Base-by-base conservation (phyloP, 2,113 vertebrate genomes). In the Haplotaxodon microlepis region DNA sequence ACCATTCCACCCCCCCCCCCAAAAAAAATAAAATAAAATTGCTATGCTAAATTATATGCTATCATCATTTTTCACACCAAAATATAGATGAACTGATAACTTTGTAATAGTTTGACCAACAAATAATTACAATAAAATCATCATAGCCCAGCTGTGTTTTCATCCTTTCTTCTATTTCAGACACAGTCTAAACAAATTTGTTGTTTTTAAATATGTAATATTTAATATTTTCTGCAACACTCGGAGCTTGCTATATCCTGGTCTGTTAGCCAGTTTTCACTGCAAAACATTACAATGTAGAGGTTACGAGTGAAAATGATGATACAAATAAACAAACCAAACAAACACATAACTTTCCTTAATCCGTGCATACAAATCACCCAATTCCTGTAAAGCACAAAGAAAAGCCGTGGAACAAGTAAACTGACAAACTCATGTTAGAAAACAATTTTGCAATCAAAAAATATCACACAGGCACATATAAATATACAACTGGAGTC, bases 341-440 rank as follows among this genome's bases (percentile, higher is more conserved):
- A 11, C 14, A 73, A 76, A 76, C 24, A 76, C 19, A 73, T 73
- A 45, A 45, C 69, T 73, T 73, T 73, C 13, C 0, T 73, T 73
- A 50, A 78, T 50, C 16, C 7, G 1, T 31, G 42, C 6, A 50
- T 19, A n/a, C 42, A 29, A 31, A 27, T 31, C 0, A 1, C 14
- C 24, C 9, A 29, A 29, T 76, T 50, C 71, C 16, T 76, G 71
- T 31, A 76, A 76, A 50, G 14, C 42, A 47, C 0, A 31, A 47
- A 29, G 42, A n/a, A 78, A 78, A 31, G 0, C 27, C 0, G 9
- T 17, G 27, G 9, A 17, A 50, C 42, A 78, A 31, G 27, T 31
- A 78, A 27, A 50, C 9, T 31, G 42, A 78, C 16, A 78, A 50
- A 50, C 27, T 31, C 27, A 6, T 31, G 71, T 47, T 78, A 47